These are phyloP conservation scores for Speoplatyrhinus poulsoni DNA, from an alignment of 2,113 vertebrate species.

Conservation along the genomic window DNA sequence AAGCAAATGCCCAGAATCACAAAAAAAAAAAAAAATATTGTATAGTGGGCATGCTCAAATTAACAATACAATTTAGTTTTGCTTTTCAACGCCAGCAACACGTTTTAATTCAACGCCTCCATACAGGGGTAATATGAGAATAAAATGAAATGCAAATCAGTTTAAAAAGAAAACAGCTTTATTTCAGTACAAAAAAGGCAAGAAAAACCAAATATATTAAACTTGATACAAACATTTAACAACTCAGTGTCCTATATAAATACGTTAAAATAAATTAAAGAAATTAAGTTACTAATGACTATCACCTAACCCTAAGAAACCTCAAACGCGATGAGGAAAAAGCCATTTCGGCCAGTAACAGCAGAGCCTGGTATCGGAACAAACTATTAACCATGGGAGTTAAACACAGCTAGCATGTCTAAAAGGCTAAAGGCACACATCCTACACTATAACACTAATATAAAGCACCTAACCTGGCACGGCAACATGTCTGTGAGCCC, in stretches of 20 bases:
- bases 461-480: conserved; percentile 32
- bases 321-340: conserved; percentile 62
- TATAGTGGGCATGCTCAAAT: too few relatives aligned
- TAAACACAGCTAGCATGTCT: conserved; percentile 49
- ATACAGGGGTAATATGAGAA: neutral
- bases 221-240: conserved; percentile 77
- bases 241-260: conserved; percentile 80
- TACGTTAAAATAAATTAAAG: conserved; percentile 84
- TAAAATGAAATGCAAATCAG: neutral
- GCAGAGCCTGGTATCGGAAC: conserved; percentile 47
- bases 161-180: conserved; percentile 60
- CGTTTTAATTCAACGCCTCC: too few relatives aligned
- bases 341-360: conserved; percentile 56
- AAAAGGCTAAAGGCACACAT: conserved; percentile 39
- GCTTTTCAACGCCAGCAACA: too few relatives aligned
- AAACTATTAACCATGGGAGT: conserved; percentile 45
- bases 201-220: conserved; percentile 78
- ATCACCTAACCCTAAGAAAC: conserved; percentile 67
- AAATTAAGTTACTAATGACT: conserved; percentile 78
- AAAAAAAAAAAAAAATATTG: too few relatives aligned
- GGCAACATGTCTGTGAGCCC: conserved; percentile 24
- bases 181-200: conserved; percentile 79
- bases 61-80: neutral
- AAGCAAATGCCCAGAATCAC: too few relatives aligned
- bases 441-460: conserved; percentile 39